A percentile compares a stretch with the other conserved stretches of the same genome.
phyloP scores from a whole-genome alignment of 2,113 vertebrate species.

The Sialia sialis region DNA sequence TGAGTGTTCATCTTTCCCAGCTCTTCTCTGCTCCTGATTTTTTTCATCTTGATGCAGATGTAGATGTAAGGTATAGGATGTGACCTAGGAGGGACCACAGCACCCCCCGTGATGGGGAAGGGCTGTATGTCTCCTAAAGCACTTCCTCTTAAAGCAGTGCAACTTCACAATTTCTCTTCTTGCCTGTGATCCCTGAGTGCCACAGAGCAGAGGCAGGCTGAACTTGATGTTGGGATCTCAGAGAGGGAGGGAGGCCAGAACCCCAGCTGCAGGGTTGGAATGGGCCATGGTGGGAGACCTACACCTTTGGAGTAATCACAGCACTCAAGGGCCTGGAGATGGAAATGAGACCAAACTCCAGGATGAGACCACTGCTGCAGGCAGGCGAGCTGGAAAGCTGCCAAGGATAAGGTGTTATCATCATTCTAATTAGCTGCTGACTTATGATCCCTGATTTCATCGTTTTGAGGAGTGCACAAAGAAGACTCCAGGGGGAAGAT shows the following conservation, averaged over 20 bases:
- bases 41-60: not conserved
- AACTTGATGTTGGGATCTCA: not conserved
- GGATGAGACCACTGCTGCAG: not conserved
- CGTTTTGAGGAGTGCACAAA: not conserved
- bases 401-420: slow-evolving; percentile 19
- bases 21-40: not conserved
- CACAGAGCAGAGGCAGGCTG: rapidly evolving
- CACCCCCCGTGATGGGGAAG: not conserved
- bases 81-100: not conserved
- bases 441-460: slow-evolving; percentile 9
- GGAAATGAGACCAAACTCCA: not conserved
- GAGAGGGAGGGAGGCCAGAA: not conserved
- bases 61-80: not conserved
- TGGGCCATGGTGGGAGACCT: not conserved
- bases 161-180: not conserved
- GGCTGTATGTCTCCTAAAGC: not conserved
- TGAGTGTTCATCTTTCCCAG: not conserved
- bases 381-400: not conserved
- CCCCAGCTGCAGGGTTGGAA: rapidly evolving
- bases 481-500: not conserved
- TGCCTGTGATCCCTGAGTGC: not conserved
- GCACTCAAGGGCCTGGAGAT: not conserved
- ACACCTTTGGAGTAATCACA: not conserved
- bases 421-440: slow-evolving; percentile 40
- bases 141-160: not conserved